A percentile compares a stretch with the other conserved stretches of the same genome.
Conservation (phyloP, 2,113 vertebrate genomes). For the Labrus mixtus region DNA sequence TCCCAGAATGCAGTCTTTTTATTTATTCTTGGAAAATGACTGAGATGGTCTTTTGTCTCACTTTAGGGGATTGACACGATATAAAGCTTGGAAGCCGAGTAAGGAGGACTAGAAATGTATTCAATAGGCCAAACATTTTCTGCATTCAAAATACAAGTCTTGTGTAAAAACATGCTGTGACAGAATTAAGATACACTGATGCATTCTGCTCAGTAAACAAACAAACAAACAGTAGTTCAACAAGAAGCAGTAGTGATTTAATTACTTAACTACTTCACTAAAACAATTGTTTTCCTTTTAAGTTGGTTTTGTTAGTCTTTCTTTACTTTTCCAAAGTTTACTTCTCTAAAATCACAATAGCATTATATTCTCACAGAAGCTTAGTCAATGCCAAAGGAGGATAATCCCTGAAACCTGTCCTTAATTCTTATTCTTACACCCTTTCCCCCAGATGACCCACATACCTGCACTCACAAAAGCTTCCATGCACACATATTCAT, state of each 20-base stretch:
- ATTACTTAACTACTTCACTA: no score
- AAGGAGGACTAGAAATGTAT: not conserved
- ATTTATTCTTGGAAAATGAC: not conserved
- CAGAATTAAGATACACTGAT: not conserved
- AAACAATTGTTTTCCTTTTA: not conserved
- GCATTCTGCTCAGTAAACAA: not conserved
- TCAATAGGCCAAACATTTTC: not conserved
- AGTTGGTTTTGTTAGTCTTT: not conserved
- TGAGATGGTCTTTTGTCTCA: not conserved
- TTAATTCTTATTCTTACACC: not conserved
- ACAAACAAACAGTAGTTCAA: no score
- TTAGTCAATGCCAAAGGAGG: not conserved
- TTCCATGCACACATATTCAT: not conserved
- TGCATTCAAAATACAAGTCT: not conserved
- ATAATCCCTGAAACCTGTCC: slow-evolving; percentile 2
- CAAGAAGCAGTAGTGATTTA: no score
- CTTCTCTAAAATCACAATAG: no score
- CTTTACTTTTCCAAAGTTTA: no score
- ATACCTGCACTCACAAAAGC: slow-evolving; percentile 13
- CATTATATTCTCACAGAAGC: not conserved
- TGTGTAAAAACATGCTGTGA: not conserved
- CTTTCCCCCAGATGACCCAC: slow-evolving; percentile 1
- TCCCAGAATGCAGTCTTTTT: not conserved
- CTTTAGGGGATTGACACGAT: not conserved
- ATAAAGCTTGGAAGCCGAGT: not conserved